phyloP scores from a whole-genome alignment of 1,140 invertebrate species.

The Colletes gigas region DNA sequence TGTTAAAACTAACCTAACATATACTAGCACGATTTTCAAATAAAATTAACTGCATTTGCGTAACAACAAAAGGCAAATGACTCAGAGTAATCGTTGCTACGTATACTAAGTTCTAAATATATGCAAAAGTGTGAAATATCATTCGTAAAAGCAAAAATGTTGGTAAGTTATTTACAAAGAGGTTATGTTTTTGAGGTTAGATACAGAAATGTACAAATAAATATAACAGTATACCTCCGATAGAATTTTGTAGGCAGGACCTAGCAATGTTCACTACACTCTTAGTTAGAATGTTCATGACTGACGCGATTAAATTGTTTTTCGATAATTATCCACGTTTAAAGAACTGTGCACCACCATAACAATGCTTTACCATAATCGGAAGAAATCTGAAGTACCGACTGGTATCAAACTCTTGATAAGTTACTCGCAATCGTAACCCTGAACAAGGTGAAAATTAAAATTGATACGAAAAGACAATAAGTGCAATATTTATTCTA shows the following conservation, averaged over 20 bases:
- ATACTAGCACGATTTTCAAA: not conserved
- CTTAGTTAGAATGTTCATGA: slow-evolving; percentile 67
- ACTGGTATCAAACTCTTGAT: too few relatives aligned
- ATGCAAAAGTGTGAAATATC: not conserved
- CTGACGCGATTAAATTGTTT: slow-evolving; percentile 2
- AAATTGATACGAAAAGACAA: too few relatives aligned
- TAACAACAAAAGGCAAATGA: too few relatives aligned
- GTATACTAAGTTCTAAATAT: too few relatives aligned
- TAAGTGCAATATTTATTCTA: too few relatives aligned
- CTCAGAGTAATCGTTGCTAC: too few relatives aligned
- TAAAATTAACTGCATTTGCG: not conserved
- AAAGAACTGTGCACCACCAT: too few relatives aligned
- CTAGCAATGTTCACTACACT: slow-evolving; percentile 56
- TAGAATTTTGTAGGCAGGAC: slow-evolving; percentile 52
- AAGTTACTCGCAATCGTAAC: too few relatives aligned
- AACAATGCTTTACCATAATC: too few relatives aligned
- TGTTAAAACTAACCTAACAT: not conserved
- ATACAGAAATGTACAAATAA: not conserved
- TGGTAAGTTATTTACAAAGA: not conserved
- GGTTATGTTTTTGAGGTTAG: slow-evolving; percentile 16
- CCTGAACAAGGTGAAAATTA: too few relatives aligned
- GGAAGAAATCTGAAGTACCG: too few relatives aligned
- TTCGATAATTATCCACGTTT: too few relatives aligned
- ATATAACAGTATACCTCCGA: slow-evolving; percentile 57
- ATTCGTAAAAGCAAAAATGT: not conserved